A percentile compares a stretch with the other conserved stretches of the same genome.
phyloP scores from a whole-genome alignment of 1,140 invertebrate genomes.

The Dryas iulia region DNA sequence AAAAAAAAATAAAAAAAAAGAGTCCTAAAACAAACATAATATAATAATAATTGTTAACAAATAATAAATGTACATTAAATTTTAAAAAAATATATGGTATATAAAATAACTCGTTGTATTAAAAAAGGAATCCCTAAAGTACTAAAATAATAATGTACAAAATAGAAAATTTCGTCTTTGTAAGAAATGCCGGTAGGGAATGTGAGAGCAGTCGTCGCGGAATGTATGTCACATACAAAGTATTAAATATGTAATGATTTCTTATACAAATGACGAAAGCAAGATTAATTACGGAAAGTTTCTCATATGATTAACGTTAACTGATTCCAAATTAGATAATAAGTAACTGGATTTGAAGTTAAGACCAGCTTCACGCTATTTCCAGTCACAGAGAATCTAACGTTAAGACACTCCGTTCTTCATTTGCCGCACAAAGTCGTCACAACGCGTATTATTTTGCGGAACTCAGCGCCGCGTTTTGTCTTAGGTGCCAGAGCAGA shows the following conservation, averaged over 20 bases:
- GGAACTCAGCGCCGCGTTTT: too few relatives aligned
- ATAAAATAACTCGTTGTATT: constrained; percentile 73
- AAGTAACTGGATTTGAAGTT: too few relatives aligned
- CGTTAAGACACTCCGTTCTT: too few relatives aligned
- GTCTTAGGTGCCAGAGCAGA: too few relatives aligned
- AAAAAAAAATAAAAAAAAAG: constrained; percentile 24
- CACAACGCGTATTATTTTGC: too few relatives aligned
- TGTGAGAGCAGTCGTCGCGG: constrained; percentile 29
- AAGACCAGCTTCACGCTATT: too few relatives aligned
- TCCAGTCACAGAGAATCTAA: too few relatives aligned
- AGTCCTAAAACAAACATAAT: constrained; percentile 34
- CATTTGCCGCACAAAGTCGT: too few relatives aligned
- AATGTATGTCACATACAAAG: not conserved
- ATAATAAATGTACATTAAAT: constrained; percentile 73
- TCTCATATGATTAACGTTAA: too few relatives aligned
- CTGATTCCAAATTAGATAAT: too few relatives aligned
- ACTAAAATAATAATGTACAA: constrained; percentile 50
- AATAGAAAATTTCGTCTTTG: not conserved
- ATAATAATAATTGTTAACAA: constrained; percentile 68
- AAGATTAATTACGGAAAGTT: not conserved
- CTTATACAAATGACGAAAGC: not conserved
- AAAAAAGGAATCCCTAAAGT: constrained; percentile 49
- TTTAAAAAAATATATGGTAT: constrained; percentile 50
- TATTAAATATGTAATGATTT: not conserved
- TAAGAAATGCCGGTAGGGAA: constrained; percentile 54